These are phyloP conservation scores for Chloebia gouldiae DNA, from an alignment of 2,113 vertebrate genomes.

Conservation along the genomic window DNA sequence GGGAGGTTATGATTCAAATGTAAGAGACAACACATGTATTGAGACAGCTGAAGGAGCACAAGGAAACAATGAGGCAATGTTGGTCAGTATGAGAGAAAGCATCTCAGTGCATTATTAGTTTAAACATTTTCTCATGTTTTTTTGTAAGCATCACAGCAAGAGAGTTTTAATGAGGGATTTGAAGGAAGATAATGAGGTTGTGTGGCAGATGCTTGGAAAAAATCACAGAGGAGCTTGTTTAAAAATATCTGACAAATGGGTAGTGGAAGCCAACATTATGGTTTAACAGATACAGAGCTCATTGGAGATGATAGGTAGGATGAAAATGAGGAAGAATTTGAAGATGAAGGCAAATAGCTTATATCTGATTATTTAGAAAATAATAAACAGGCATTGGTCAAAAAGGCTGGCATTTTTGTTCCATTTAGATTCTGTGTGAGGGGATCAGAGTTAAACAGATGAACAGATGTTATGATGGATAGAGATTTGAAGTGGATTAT, in stretches of 20 bases:
- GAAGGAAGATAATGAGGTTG: constrained; percentile 63
- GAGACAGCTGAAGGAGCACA: constrained; percentile 2
- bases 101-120: not conserved
- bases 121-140: constrained; percentile 24
- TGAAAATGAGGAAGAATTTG: not conserved
- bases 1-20: constrained; percentile 18
- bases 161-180: constrained; percentile 63
- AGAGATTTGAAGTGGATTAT: not conserved
- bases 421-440: not conserved
- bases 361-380: not conserved
- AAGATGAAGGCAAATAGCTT: not conserved
- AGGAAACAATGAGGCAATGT: constrained; percentile 12
- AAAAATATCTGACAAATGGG: constrained; percentile 51
- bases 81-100: constrained; percentile 1
- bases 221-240: constrained; percentile 37
- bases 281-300: not conserved
- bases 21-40: not conserved
- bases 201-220: constrained; percentile 58
- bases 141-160: constrained; percentile 55
- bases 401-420: not conserved
- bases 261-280: not conserved
- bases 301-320: not conserved
- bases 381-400: not conserved
- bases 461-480: not conserved
- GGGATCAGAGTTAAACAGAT: not conserved